Evolutionary conservation across 2,888 invertebrate genomes (phyloP).

Genomic region (Mylabris sibirica): DNA sequence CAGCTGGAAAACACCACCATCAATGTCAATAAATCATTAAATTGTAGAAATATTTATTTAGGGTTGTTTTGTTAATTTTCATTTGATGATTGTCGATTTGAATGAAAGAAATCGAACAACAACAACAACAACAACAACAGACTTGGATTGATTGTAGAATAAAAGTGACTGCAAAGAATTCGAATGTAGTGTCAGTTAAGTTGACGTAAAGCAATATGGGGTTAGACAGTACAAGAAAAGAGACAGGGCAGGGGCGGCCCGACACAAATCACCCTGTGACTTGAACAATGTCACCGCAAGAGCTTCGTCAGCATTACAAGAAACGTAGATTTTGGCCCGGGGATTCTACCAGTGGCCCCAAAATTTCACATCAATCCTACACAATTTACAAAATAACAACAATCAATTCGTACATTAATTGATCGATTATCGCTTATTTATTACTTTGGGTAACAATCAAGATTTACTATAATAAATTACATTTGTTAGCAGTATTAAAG

Average conservation of each 20-base stretch:
- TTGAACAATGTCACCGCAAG: constrained; percentile 57
- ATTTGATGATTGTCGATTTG: background rate
- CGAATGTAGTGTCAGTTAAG: constrained; percentile 38
- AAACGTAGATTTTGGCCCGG: constrained; percentile 24
- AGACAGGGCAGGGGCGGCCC: constrained; percentile 54
- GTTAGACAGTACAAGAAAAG: constrained; percentile 48
- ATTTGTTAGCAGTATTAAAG: background rate
- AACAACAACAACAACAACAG: background rate
- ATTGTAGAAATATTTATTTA: background rate
- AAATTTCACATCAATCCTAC: background rate
- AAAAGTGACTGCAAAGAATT: background rate
- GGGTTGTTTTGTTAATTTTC: background rate
- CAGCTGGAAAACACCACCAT: constrained; percentile 34
- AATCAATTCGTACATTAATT: background rate
- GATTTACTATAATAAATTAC: background rate
- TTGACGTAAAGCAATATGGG: constrained; percentile 53
- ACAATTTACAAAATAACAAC: background rate
- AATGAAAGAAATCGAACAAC: constrained; percentile 12
- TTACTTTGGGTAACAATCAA: background rate
- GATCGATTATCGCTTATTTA: background rate
- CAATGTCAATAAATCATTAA: constrained; percentile 20
- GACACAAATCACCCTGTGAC: constrained; percentile 57
- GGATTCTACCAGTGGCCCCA: constrained; percentile 29
- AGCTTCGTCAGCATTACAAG: constrained; percentile 39
- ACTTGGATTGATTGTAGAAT: background rate